A percentile compares a stretch with the other conserved stretches of the same genome.
Evolutionary conservation across 2,113 vertebrate genomes (phyloP).

Genomic region (Paramormyrops kingsleyae): DNA sequence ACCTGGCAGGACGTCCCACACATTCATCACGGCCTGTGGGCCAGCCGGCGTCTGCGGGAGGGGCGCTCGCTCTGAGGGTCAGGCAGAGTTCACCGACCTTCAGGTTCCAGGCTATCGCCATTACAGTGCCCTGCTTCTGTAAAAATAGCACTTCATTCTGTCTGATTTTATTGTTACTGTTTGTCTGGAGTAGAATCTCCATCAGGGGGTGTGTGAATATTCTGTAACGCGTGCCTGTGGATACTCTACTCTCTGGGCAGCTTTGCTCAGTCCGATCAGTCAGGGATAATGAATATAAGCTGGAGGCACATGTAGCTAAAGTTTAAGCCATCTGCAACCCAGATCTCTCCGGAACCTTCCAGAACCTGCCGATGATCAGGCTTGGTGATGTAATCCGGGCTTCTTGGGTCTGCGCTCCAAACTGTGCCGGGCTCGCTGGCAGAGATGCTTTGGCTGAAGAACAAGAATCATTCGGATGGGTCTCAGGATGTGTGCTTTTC

Average conservation of each 20-base stretch:
- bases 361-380: conserved; percentile 64
- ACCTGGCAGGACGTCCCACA: neutral
- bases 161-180: neutral
- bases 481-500: neutral
- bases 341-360: conserved; percentile 65
- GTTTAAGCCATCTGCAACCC: conserved; percentile 60
- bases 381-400: conserved; percentile 74
- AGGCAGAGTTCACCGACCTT: conserved; percentile 7
- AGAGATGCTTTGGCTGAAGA: conserved; percentile 29
- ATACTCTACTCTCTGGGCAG: neutral
- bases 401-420: conserved; percentile 52
- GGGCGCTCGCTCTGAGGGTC: neutral
- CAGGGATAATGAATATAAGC: conserved; percentile 69
- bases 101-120: neutral
- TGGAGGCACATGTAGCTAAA: conserved; percentile 66
- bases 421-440: conserved; percentile 44
- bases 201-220: neutral
- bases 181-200: neutral
- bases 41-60: neutral
- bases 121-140: neutral
- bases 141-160: neutral
- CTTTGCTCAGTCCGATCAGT: conserved; percentile 34
- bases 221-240: neutral
- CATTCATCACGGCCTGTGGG: conserved; percentile 1
- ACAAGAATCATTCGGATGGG: neutral